Base-by-base conservation (phyloP, 2,797 vertebrate species). In the Thamnophis elegans region DNA sequence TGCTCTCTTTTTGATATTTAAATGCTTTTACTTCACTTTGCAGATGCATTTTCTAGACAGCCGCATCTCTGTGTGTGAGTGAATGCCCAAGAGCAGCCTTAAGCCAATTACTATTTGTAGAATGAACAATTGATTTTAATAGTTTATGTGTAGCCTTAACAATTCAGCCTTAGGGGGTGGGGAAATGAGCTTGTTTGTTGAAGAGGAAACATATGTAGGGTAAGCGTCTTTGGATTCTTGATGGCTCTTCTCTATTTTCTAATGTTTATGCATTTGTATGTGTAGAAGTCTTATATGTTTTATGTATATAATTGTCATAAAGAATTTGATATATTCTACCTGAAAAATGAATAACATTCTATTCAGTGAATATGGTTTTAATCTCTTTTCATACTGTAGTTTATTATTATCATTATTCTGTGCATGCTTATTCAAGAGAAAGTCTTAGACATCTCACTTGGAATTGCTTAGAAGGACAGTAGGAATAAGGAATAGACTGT, bases 71-170 rank as follows among this genome's bases (percentile, higher is more conserved):
- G 58, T 62, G 14, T 78, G 25, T 73, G 60, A 86, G 42, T 25
- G 42, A 91, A 65, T 82, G 59, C 89, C 25, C 60, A 7, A 92
- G 92, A 95, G 93, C 32, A 88, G 4, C 47, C 22, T 14, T 32
- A 62, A 91, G 89, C 56, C 94, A 92, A 92, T 94, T 87, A 86
- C 36, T 68, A 91, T 62, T 90, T 94, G 65, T 93, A 91, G 93
- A 93, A 58, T 65, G 60, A 92, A 47, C 90, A 88, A 65, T 36
- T 91, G 90, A n/a, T 92, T 92, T 95, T 92, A 1, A 91, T 93
- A 89, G 89, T 32, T 55, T 95, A 73, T 94, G 42, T 36, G 85
- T 88, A 53, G 68, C 68, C 16, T 90, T 95, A 92, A 7, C 53
- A 85, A 62, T 94, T 12, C 85, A 55, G 42, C 26, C 90, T 32